These are phyloP conservation scores for Heliocidaris tuberculata DNA, from an alignment of 35 echinoderm and acorn worm species.

Conservation along the genomic window DNA sequence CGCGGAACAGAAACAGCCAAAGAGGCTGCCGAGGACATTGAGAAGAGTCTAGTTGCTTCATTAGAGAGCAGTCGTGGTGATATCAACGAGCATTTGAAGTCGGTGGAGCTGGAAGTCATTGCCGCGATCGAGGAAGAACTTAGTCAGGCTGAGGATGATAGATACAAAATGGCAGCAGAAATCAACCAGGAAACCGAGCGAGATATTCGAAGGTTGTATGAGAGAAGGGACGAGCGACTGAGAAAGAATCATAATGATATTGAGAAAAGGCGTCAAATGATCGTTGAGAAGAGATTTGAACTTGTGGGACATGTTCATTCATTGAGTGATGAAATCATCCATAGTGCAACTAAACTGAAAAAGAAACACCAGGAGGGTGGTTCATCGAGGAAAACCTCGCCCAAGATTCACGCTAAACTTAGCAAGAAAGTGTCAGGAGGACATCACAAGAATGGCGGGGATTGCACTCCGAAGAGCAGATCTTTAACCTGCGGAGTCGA, in stretches of 20 bases:
- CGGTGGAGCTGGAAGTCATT: background rate
- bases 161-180: background rate
- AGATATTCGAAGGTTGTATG: slow-evolving; percentile 9
- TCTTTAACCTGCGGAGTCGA: background rate
- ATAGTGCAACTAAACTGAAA: background rate
- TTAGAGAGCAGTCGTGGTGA: background rate
- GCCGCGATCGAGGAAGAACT: background rate
- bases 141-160: background rate
- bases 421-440: background rate
- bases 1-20: background rate
- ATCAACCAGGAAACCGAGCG: slow-evolving; percentile 23
- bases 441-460: background rate
- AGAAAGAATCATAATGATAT: background rate
- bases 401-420: background rate
- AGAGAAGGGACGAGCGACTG: background rate
- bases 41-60: background rate
- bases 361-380: background rate
- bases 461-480: background rate
- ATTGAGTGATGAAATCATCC: background rate
- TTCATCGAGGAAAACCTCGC: background rate
- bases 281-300: background rate
- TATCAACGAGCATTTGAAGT: background rate
- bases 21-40: background rate
- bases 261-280: background rate
- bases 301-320: background rate